A percentile compares a stretch with the other conserved stretches of the same genome.
phyloP scores from a whole-genome alignment of 1,140 invertebrate genomes.

The Asbolus verrucosus region DNA sequence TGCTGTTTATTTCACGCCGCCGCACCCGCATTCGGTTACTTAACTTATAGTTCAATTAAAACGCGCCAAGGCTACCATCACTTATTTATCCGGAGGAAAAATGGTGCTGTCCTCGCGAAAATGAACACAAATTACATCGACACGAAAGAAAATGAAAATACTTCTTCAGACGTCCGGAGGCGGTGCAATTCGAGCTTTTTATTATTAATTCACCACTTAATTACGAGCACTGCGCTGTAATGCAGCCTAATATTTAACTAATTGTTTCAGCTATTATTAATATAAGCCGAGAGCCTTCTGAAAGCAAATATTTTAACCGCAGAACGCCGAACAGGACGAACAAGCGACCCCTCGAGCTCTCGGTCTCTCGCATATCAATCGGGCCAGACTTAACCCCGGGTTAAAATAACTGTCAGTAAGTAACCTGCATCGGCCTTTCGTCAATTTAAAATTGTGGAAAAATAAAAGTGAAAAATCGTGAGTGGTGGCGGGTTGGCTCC shows the following conservation, averaged over 20 bases:
- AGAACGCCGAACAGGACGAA: background rate
- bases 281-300: slow-evolving; percentile 54
- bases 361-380: no score
- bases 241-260: slow-evolving; percentile 64
- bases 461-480: background rate
- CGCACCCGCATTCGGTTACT: slow-evolving; percentile 25
- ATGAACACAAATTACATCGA: slow-evolving; percentile 25
- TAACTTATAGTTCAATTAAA: slow-evolving; percentile 40
- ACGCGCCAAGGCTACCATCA: slow-evolving; percentile 21
- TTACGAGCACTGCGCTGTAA: slow-evolving; percentile 56
- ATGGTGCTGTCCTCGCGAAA: slow-evolving; percentile 10
- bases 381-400: no score
- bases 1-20: slow-evolving; percentile 52
- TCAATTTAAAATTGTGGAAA: background rate
- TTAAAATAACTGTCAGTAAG: no score
- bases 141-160: slow-evolving; percentile 21
- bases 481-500: slow-evolving; percentile 4
- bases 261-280: slow-evolving; percentile 63
- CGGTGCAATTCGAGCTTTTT: slow-evolving; percentile 33
- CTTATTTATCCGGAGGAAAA: slow-evolving; percentile 20
- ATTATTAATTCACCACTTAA: slow-evolving; percentile 48
- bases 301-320: slow-evolving; percentile 41
- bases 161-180: slow-evolving; percentile 33
- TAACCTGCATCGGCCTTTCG: no score
- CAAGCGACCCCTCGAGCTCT: background rate